Conservation (phyloP, 2,797 vertebrate genomes). For the Gephyroberyx darwinii region DNA sequence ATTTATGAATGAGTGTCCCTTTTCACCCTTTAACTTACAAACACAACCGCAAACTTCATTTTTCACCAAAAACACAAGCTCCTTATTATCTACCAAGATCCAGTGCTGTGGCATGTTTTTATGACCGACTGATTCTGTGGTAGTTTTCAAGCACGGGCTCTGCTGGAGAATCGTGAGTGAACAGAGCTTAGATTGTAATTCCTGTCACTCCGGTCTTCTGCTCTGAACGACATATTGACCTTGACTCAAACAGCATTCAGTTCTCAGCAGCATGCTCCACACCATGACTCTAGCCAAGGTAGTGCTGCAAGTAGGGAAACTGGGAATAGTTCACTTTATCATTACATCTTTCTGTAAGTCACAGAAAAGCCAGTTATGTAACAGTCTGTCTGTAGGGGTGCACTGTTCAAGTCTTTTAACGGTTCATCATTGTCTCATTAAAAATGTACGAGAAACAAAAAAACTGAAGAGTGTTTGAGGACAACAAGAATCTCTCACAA, state of each 20-base stretch:
- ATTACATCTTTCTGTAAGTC: not conserved
- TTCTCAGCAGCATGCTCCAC: not conserved
- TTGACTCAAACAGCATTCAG: not conserved
- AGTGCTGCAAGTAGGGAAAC: not conserved
- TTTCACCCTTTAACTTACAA: conserved; percentile 10
- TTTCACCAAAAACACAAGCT: not conserved
- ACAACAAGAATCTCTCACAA: not conserved
- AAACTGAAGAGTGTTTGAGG: not conserved
- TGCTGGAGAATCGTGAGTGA: too few relatives aligned
- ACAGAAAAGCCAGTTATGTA: not conserved
- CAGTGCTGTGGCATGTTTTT: too few relatives aligned
- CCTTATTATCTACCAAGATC: not conserved
- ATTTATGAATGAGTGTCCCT: not conserved
- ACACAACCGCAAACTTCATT: not conserved
- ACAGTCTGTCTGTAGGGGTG: not conserved
- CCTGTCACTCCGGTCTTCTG: not conserved
- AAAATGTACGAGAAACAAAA: not conserved
- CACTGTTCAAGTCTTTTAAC: not conserved
- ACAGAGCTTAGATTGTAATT: not conserved
- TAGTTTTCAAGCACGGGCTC: too few relatives aligned
- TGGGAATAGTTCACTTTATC: not conserved
- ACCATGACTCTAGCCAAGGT: not conserved
- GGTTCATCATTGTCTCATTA: not conserved
- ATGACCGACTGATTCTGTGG: too few relatives aligned
- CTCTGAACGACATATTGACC: not conserved